Evolutionary conservation across 2,797 vertebrate genomes (phyloP), one percentile per base, ranked within the genome.

Genomic region (Intellagama lesueurii): DNA sequence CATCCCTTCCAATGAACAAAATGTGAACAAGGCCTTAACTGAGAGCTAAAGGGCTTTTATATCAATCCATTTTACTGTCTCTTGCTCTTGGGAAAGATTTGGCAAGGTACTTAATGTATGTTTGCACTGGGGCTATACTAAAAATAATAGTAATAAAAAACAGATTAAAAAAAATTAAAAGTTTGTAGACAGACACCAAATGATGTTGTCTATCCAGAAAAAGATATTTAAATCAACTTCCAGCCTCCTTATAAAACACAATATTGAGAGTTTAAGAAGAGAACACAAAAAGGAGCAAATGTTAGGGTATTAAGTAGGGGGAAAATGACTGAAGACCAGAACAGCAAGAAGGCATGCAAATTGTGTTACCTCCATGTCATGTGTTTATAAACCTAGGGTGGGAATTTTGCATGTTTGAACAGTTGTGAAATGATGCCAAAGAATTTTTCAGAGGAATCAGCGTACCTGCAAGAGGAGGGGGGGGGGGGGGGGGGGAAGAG

Each of bases 181-280:
- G 86, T 77, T 52, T 72, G 32, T 64, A n/a, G 60, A 64, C 60
- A 64, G 17, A 79, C 19, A 69, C 32, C 75, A 35, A 56, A 4
- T 4, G 30, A 80, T 4, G 17, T 7, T 81, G 44, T 78, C 60
- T 79, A 35, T 32, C 49, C 24, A 70, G 28, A 76, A 26, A 83
- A 86, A 73, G 64, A 78, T 40, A 64, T 70, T 86, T 52, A 7
- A 1, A 82, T 28, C 28, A 81, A 26, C 80, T 86, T 68, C 0
- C 12, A 9, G 40, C 4, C 88, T 89, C 88, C 89, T 83, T 14
- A 49, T 76, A 92, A 92, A 0, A 60, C 19, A 86, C 28, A 32
- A 79, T 49, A 40, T 60, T 88, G 69, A 84, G 86, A 35, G 40
- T 68, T 64, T 90, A 78, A 91, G 5, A 90, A 75, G 86, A 79